These are phyloP conservation scores for Allolobophora icterica DNA, from an alignment of 2,888 invertebrate genomes.

Conservation along the genomic window DNA sequence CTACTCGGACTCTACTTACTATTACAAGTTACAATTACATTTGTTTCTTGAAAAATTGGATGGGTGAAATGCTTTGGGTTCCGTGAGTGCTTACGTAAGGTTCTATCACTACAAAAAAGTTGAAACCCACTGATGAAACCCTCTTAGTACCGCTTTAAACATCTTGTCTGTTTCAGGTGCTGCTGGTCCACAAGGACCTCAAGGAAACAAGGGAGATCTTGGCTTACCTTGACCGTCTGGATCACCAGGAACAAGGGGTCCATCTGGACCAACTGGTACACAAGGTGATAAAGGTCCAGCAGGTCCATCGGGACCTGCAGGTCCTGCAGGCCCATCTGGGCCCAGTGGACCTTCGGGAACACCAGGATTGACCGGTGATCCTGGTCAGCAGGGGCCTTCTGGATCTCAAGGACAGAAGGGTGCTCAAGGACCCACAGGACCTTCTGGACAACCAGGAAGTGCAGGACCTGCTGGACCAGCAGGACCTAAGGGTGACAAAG, in stretches of 20 bases:
- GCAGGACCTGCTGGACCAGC: constrained; percentile 35
- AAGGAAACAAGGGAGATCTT: constrained; percentile 23
- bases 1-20: no score
- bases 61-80: no score
- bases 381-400: constrained; percentile 35
- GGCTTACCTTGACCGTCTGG: constrained; percentile 37
- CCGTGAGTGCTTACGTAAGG: no score
- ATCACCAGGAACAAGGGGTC: constrained; percentile 69
- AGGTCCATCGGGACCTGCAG: constrained; percentile 37
- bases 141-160: not conserved
- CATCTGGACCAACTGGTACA: constrained; percentile 32
- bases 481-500: constrained; percentile 60
- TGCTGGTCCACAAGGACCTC: constrained; percentile 27
- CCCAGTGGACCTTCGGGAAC: constrained; percentile 36
- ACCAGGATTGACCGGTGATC: constrained; percentile 32
- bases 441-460: constrained; percentile 27
- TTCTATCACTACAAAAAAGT: no score
- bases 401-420: constrained; percentile 47
- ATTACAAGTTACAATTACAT: no score
- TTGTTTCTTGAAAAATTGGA: no score
- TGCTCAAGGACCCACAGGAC: constrained; percentile 37
- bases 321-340: constrained; percentile 38
- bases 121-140: no score
- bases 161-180: not conserved
- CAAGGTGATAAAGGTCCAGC: constrained; percentile 33